A percentile compares a stretch with the other conserved stretches of the same genome.
Evolutionary conservation across 2,113 vertebrate genomes (phyloP).

Genomic region (Rhea pennata): DNA sequence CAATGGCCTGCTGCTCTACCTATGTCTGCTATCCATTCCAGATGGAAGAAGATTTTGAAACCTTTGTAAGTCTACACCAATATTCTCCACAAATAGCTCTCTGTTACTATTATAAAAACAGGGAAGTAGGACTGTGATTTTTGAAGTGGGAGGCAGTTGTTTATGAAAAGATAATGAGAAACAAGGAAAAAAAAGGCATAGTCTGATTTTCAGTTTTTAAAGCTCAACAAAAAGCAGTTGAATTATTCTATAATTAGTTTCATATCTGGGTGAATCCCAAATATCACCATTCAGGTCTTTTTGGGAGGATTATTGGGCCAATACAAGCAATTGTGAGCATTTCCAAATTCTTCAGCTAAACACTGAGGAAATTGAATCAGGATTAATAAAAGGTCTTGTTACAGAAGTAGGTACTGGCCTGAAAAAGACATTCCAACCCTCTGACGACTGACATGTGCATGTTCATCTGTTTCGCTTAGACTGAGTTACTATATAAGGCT

Average conservation of each 20-base stretch:
- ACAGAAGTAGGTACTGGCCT: conserved; percentile 40
- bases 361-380: neutral
- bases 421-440: conserved; percentile 11
- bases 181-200: neutral
- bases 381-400: conserved; percentile 18
- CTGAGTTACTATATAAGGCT: neutral
- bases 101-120: neutral
- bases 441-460: neutral
- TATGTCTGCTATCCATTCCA: neutral
- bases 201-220: neutral
- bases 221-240: neutral
- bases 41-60: neutral
- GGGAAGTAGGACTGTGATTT: neutral
- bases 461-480: neutral
- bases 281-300: neutral
- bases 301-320: neutral
- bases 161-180: neutral
- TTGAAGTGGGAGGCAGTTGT: neutral
- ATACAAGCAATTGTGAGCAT: neutral
- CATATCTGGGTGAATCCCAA: neutral
- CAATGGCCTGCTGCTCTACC: neutral
- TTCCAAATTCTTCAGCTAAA: conserved; percentile 15
- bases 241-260: neutral
- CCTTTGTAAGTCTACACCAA: neutral
- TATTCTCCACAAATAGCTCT: neutral